A percentile compares a stretch with the other conserved stretches of the same genome.
These are phyloP conservation scores for Halictus ligatus DNA, from an alignment of 2,888 invertebrate species.

Conservation along the genomic window DNA sequence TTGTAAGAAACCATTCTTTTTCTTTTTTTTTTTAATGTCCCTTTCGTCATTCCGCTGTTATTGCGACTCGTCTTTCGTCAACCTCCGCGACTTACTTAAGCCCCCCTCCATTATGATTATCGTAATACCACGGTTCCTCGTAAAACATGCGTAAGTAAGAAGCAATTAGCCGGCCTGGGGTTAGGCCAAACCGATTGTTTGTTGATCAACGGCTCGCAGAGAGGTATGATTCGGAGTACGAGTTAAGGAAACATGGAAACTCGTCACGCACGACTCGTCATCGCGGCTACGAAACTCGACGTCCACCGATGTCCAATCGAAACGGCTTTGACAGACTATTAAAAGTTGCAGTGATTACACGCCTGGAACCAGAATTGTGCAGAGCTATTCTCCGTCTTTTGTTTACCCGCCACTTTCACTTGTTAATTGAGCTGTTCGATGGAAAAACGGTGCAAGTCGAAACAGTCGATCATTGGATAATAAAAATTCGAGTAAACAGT, in stretches of 20 bases:
- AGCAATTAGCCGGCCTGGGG: conserved; percentile 5
- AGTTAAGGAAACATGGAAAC: background rate
- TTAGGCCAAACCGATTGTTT: conserved; percentile 1
- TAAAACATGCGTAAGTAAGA: conserved; percentile 50
- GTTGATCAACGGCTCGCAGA: background rate
- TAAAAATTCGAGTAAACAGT: too few species aligned
- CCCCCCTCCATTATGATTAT: conserved; percentile 71
- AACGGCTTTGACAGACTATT: background rate
- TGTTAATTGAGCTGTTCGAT: too few species aligned
- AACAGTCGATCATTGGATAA: too few species aligned
- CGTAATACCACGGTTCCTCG: conserved; percentile 67
- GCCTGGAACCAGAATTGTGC: background rate
- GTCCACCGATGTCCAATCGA: background rate
- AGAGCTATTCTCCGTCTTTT: too few species aligned
- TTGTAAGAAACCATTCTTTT: conserved; percentile 89
- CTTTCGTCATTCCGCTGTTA: conserved; percentile 76
- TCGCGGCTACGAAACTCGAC: background rate
- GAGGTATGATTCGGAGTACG: background rate
- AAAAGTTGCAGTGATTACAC: background rate
- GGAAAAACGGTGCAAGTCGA: too few species aligned
- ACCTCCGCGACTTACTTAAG: conserved; percentile 57
- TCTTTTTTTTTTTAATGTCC: conserved; percentile 73
- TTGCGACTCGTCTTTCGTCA: conserved; percentile 76
- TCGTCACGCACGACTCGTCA: conserved; percentile 4
- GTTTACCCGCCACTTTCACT: too few species aligned